Percentiles rank a stretch among this genome's conserved stretches.
Conservation (phyloP, 2,888 invertebrate genomes). For the Desoria tigrina region DNA sequence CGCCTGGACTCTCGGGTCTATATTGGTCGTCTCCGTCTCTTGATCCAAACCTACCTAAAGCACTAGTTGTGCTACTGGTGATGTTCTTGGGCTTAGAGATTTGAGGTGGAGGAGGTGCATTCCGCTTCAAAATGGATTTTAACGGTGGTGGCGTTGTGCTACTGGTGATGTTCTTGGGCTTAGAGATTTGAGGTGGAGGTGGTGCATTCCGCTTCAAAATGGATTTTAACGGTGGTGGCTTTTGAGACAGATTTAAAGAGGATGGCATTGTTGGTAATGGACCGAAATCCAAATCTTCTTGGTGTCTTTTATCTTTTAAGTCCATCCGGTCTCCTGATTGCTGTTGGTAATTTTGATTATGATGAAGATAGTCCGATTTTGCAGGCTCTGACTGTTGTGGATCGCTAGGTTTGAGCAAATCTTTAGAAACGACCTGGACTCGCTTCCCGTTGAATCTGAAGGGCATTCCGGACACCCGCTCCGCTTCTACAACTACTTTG, state of each 20-base stretch:
- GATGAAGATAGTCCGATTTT: not conserved
- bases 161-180: not conserved
- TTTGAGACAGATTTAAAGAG: too few relatives aligned
- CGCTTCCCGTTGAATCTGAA: conserved; percentile 97
- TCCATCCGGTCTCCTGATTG: not conserved
- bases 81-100: too few relatives aligned
- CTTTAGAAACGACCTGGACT: conserved; percentile 68
- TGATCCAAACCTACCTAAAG: too few relatives aligned
- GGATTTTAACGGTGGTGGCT: conserved; percentile 30
- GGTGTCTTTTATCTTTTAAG: not conserved
- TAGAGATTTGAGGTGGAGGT: conserved; percentile 38
- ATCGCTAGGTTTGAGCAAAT: too few relatives aligned
- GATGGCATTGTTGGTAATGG: too few relatives aligned
- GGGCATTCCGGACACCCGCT: conserved; percentile 87
- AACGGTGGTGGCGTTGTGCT: too few relatives aligned
- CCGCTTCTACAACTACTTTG: conserved; percentile 88
- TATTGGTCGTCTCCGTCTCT: too few relatives aligned
- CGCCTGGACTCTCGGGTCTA: conserved; percentile 19
- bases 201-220: conserved; percentile 44
- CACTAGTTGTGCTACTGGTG: too few relatives aligned
- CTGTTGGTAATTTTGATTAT: not conserved
- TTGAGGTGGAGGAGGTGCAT: too few relatives aligned
- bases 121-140: too few relatives aligned
- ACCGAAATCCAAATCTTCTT: conserved; percentile 8
- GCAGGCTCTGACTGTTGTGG: too few relatives aligned